Percentiles rank a stretch among this genome's conserved stretches.
Evolutionary conservation across 2,797 vertebrate species (phyloP).

Genomic region (Sebastes matsubarae): DNA sequence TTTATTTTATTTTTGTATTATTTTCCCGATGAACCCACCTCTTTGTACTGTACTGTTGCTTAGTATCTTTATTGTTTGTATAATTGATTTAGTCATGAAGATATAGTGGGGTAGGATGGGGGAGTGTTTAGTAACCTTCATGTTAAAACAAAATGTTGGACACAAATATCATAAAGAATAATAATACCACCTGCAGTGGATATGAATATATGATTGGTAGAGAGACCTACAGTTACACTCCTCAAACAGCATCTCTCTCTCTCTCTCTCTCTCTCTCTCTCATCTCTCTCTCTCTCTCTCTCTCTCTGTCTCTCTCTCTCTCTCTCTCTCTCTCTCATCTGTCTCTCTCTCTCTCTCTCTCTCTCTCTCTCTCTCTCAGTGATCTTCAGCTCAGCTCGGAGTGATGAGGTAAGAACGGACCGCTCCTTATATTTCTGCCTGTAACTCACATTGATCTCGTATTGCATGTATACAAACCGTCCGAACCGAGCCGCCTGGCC

Average conservation of each 20-base stretch:
- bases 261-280: not conserved
- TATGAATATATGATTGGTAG: too few relatives aligned
- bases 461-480: not conserved
- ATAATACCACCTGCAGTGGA: too few relatives aligned
- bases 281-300: not conserved
- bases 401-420: slow-evolving; percentile 60
- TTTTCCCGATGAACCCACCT: too few relatives aligned
- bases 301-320: not conserved
- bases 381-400: slow-evolving; percentile 47
- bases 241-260: not conserved
- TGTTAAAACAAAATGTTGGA: too few relatives aligned
- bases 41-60: too few relatives aligned
- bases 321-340: not conserved
- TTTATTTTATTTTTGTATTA: too few relatives aligned
- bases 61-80: too few relatives aligned
- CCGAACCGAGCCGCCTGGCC: not conserved
- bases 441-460: not conserved
- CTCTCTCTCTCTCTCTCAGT: slow-evolving; percentile 22
- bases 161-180: too few relatives aligned
- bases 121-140: too few relatives aligned
- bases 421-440: slow-evolving; percentile 13
- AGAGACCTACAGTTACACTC: too few relatives aligned
- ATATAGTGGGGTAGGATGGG: too few relatives aligned
- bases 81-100: too few relatives aligned
- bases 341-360: not conserved